Base-by-base conservation (phyloP, 2,888 invertebrate species). In the Catocala fraxini region DNA sequence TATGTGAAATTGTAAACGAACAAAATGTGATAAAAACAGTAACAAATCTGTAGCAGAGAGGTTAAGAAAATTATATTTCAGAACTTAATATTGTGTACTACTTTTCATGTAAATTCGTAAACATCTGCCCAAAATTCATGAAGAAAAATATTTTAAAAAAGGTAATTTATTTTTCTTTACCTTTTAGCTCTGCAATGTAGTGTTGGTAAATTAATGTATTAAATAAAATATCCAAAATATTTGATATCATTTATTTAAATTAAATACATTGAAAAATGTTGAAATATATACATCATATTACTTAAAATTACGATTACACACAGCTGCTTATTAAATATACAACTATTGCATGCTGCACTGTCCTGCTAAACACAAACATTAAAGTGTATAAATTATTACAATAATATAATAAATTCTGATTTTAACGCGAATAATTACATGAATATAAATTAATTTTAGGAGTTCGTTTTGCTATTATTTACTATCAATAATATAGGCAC, bases 231-330 rank as follows among this genome's bases (percentile, higher is more conserved):
- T 1, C 11, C 34, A n/a, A 4, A 0, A 13, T 10, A 51, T 34
- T 51, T 35, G n/a, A 57, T 51, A 51, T 11, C 25, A 51, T 57
- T 51, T 57, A 57, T 43, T 57, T 57, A 5, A 57, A 51, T 34
- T 10, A 57, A 51, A 57, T 45, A 51, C 49, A 48, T 25, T 15
- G 6, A 48, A 10, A 43, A 15, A 25, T 9, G 7, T 51, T 34
- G 7, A 49, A 49, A 49, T 51, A 43, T 51, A 11, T 43, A 57
- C 56, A 51, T 39, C 35, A 6, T 39, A 39, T 7, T 0, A 7
- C 6, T 35, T 43, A n/a, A 10, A 10, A 33, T 12, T 12, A 48
- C 9, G 13, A 47, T 12, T 48, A n/a, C 5, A 35, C 35, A 57
- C 56, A 57, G 49, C 33, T 13, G 15, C 25, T 6, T 12, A 43